A percentile compares a stretch with the other conserved stretches of the same genome.
These are phyloP conservation scores for Gopherus flavomarginatus DNA, from an alignment of 2,113 vertebrate species.

Conservation along the genomic window DNA sequence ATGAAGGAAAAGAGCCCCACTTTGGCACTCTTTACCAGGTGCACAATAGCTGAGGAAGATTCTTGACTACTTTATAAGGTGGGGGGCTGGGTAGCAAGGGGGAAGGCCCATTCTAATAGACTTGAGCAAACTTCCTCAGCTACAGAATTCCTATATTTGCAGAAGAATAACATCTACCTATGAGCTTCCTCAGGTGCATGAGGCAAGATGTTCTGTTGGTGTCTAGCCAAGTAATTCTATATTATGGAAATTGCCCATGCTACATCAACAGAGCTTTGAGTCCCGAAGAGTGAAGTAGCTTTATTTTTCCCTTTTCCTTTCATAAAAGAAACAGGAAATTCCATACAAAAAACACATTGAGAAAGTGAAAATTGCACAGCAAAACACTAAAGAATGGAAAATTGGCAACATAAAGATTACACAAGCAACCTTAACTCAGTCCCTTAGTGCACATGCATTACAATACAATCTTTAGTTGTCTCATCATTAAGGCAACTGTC, in stretches of 20 bases:
- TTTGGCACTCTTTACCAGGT: not conserved
- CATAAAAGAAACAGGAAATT: not conserved
- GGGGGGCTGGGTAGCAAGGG: too few relatives aligned
- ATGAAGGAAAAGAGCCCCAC: not conserved
- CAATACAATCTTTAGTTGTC: not conserved
- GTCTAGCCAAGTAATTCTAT: not conserved
- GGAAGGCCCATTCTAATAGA: not conserved
- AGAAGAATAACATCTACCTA: not conserved
- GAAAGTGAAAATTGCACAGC: not conserved
- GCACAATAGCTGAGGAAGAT: not conserved
- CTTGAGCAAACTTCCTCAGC: not conserved
- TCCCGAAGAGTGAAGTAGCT: not conserved
- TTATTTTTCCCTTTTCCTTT: too few relatives aligned
- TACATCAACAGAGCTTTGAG: not conserved
- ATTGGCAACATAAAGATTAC: not conserved
- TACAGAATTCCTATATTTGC: not conserved
- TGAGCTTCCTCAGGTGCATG: not conserved
- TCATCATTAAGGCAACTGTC: not conserved
- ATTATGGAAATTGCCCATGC: not conserved
- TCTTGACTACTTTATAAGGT: not conserved
- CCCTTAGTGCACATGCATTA: not conserved
- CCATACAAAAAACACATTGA: not conserved
- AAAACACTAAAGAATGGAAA: not conserved
- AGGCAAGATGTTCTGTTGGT: not conserved
- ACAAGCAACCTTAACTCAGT: not conserved